Evolutionary conservation across 2,113 vertebrate species (phyloP).

Genomic region (Mormoops blainvillei): DNA sequence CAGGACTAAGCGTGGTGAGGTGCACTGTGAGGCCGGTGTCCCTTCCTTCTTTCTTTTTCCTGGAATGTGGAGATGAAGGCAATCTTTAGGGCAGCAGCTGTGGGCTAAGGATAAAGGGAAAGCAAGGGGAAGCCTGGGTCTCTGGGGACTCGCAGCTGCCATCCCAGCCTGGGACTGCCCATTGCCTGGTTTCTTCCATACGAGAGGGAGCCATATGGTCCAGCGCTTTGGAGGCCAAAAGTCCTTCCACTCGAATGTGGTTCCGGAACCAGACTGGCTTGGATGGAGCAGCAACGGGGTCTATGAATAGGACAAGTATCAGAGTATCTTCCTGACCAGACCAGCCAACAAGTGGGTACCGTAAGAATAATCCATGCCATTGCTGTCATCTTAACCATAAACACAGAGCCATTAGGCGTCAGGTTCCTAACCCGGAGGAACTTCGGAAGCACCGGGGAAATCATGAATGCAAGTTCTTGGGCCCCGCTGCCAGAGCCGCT

Average conservation of each 20-base stretch:
- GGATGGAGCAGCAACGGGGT: not conserved
- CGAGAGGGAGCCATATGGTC: no score
- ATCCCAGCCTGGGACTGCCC: no score
- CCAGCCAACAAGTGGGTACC: not conserved
- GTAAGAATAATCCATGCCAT: not conserved
- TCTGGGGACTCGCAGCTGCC: no score
- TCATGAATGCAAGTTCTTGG: not conserved
- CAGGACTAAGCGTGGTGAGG: no score
- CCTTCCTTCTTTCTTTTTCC: no score
- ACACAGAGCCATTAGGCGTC: not conserved
- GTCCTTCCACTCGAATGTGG: not conserved
- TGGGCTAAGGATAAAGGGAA: no score
- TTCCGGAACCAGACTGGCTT: not conserved
- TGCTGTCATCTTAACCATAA: not conserved
- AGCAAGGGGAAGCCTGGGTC: no score
- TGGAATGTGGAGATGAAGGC: no score
- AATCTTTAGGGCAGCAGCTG: no score
- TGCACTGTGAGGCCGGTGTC: no score
- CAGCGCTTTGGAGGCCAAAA: not conserved
- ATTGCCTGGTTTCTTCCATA: no score
- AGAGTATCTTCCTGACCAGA: not conserved
- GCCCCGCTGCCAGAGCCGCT: not conserved
- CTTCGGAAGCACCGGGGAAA: not conserved
- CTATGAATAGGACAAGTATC: not conserved
- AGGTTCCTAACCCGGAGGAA: not conserved